Conservation (phyloP, 2,888 invertebrate species). For the Melanchra persicariae region DNA sequence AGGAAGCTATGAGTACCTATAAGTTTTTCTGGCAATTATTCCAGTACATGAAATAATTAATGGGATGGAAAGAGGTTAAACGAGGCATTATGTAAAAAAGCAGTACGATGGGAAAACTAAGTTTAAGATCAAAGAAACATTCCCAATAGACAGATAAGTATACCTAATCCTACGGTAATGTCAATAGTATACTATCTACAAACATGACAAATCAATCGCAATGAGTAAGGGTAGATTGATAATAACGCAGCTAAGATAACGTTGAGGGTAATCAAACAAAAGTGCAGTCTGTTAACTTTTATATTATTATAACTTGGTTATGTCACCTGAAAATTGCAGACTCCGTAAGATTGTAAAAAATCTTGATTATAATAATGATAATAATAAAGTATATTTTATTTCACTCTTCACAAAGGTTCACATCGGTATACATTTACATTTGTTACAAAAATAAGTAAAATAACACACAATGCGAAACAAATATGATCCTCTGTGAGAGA, state of each 20-base stretch:
- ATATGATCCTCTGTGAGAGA: no score
- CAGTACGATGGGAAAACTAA: background rate
- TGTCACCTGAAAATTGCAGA: no score
- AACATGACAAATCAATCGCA: conserved; percentile 24
- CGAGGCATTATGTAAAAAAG: background rate
- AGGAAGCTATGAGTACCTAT: background rate
- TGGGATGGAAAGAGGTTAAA: background rate
- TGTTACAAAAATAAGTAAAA: no score
- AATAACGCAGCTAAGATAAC: conserved; percentile 1
- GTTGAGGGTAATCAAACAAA: background rate
- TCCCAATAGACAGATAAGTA: background rate
- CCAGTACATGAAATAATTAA: background rate
- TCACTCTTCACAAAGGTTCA: no score
- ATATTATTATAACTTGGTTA: background rate
- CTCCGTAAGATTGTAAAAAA: no score
- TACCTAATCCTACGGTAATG: background rate
- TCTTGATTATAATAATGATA: no score
- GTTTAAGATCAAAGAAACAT: background rate
- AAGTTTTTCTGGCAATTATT: no score
- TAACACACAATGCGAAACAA: no score
- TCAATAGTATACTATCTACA: background rate
- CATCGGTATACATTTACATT: no score
- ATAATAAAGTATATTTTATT: no score
- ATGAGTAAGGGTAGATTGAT: background rate
- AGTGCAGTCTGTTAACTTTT: background rate